Conservation (phyloP, 2,113 vertebrate species). For the Rostratula benghalensis region DNA sequence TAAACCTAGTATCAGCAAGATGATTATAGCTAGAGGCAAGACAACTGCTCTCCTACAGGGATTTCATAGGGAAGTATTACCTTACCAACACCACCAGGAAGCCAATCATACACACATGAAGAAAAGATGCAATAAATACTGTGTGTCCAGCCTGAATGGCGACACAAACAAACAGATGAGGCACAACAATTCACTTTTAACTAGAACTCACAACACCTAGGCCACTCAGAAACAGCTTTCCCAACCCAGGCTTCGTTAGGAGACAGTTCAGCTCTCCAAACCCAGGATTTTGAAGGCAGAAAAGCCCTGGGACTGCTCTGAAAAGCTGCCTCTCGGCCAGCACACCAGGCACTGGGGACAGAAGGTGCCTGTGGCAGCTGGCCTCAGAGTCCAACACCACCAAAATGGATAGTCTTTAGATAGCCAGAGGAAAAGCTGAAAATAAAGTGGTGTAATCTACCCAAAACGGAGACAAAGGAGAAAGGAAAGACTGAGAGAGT, state of each 20-base stretch:
- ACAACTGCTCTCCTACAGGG: neutral
- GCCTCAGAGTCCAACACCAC: neutral
- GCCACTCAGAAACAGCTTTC: neutral
- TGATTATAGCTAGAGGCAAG: slow-evolving; percentile 29
- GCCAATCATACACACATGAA: neutral
- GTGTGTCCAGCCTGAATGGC: neutral
- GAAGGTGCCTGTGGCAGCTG: neutral
- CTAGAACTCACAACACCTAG: neutral
- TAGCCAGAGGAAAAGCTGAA: neutral
- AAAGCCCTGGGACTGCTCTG: neutral
- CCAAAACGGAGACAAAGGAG: neutral
- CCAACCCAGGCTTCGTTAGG: neutral
- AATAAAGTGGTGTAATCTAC: neutral
- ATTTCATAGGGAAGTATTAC: neutral
- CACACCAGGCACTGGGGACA: neutral
- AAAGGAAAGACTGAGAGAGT: neutral
- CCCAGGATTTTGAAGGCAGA: neutral
- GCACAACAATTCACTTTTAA: neutral
- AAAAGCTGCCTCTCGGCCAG: neutral
- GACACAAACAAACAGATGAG: neutral
- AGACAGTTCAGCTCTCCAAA: neutral
- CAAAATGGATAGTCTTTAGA: neutral
- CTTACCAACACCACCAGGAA: neutral
- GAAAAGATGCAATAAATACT: neutral
- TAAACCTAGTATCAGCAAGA: neutral